Percentiles rank a stretch among this genome's conserved stretches.
phyloP scores from a whole-genome alignment of 2,113 vertebrate species.

The Pomatorhinus ruficollis region DNA sequence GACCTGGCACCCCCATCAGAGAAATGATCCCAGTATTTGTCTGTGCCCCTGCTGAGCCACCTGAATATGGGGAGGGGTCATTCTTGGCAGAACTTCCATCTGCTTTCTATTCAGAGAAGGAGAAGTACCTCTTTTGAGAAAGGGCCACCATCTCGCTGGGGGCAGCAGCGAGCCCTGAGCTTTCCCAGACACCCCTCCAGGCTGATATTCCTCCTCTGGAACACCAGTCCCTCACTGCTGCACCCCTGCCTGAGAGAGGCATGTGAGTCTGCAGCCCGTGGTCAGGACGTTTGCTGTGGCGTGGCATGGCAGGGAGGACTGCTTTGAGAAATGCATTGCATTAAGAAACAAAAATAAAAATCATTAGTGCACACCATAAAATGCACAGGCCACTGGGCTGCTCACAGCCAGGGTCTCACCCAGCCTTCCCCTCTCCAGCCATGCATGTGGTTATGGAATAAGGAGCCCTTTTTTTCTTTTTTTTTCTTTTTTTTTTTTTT shows the following conservation, averaged over 20 bases:
- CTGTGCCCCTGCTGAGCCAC: not conserved
- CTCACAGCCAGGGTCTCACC: not conserved
- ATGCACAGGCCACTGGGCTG: not conserved
- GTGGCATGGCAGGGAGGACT: no score
- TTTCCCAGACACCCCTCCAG: not conserved
- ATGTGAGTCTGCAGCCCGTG: not conserved
- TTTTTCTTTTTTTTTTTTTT: not conserved
- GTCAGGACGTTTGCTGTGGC: not conserved
- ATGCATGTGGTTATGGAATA: not conserved
- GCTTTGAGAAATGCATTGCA: not conserved
- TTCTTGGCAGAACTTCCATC: not conserved
- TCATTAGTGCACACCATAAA: not conserved
- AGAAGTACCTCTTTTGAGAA: not conserved
- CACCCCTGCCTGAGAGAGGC: not conserved
- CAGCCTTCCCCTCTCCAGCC: not conserved
- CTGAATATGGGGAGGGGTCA: not conserved
- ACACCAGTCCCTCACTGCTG: not conserved
- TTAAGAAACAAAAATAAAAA: not conserved
- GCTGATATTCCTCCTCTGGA: no score
- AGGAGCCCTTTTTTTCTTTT: not conserved
- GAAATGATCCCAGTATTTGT: not conserved
- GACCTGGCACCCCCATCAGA: not conserved
- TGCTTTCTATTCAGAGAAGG: not conserved
- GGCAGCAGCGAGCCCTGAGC: not conserved
- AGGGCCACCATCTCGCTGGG: rapidly evolving